Evolutionary conservation across 2,797 vertebrate species (phyloP), one percentile per base, ranked within the genome.

Genomic region (Alosa sapidissima): DNA sequence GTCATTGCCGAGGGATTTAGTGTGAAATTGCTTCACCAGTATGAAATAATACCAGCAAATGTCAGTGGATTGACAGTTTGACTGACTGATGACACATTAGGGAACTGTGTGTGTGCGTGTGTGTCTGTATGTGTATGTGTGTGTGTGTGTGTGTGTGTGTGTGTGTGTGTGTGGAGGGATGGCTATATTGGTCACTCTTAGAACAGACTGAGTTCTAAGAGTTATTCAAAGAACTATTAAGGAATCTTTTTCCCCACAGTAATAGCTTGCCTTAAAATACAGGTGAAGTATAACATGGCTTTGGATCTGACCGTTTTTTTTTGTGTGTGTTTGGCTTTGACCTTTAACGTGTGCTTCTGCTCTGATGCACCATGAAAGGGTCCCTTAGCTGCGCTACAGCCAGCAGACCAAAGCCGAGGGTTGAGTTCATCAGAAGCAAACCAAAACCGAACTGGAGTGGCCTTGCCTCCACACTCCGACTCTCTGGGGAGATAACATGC

Each of bases 281-380:
- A 58, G 55, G 55, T n/a, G 21, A 58, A 58, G 55, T 21, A 5
- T 58, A 21, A 58, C 3, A n/a, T 58, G 16, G 4, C 3, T 58
- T 58, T 21, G 16, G 55, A 58, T 58, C 60, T 28, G 28, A 28
- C 1, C 28, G 1, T 28, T 28, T 28, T 28, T 28, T 28, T 28
- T 28, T 28, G 28, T 28, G 28, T 28, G 28, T 9, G 72, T 78
- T 21, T 6, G 41, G 41, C 36, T 21, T 3, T 78, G 72, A 78
- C 41, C 72, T 78, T 78, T 78, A 78, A 78, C 47, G 19, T 47
- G 33, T 7, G 41, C 45, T 78, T 78, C 16, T 65, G 8, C 24
- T 78, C 16, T 78, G 36, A 78, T 78, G 2, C 28, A 47, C 14
- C 72, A 78, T 78, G 72, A 78, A 78, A 78, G 72, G 72, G 72